A percentile compares a stretch with the other conserved stretches of the same genome.
These are phyloP conservation scores for Leptinotarsa undecemlineata DNA, from an alignment of 1,140 invertebrate genomes.

Conservation along the genomic window DNA sequence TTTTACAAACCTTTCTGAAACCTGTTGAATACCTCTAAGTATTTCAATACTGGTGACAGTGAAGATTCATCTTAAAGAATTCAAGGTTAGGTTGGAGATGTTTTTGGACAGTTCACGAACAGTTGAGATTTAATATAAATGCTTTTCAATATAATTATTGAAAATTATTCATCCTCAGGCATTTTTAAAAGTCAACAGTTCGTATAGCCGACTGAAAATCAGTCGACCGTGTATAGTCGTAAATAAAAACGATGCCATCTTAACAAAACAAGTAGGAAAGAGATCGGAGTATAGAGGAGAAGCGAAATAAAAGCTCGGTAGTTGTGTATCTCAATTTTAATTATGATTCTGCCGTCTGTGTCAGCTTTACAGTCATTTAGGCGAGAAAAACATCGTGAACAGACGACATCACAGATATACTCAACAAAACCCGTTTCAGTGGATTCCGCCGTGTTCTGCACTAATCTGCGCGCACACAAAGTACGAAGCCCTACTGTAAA, in stretches of 20 bases:
- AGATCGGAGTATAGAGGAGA: not conserved
- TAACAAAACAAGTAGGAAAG: not conserved
- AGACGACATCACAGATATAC: slow-evolving; percentile 44
- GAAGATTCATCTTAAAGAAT: too few relatives aligned
- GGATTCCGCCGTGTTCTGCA: slow-evolving; percentile 37
- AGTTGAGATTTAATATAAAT: not conserved
- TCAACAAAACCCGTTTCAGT: slow-evolving; percentile 48
- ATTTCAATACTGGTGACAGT: too few relatives aligned
- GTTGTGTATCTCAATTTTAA: slow-evolving; percentile 46
- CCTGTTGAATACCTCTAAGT: too few relatives aligned
- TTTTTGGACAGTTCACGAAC: too few relatives aligned
- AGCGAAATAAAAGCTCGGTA: slow-evolving; percentile 28
- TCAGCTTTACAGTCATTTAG: slow-evolving; percentile 48
- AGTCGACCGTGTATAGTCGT: too few relatives aligned
- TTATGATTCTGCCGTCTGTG: slow-evolving; percentile 43
- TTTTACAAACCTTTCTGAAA: too few relatives aligned
- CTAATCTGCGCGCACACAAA: slow-evolving; percentile 46
- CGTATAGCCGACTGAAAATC: too few relatives aligned
- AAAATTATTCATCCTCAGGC: not conserved
- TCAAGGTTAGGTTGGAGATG: too few relatives aligned
- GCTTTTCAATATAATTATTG: not conserved
- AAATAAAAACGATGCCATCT: too few relatives aligned
- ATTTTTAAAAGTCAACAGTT: too few relatives aligned
- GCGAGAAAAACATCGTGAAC: slow-evolving; percentile 46
- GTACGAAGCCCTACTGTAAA: slow-evolving; percentile 50